Evolutionary conservation across 2,113 vertebrate species (phyloP).

Genomic region (Calidris pygmaea): DNA sequence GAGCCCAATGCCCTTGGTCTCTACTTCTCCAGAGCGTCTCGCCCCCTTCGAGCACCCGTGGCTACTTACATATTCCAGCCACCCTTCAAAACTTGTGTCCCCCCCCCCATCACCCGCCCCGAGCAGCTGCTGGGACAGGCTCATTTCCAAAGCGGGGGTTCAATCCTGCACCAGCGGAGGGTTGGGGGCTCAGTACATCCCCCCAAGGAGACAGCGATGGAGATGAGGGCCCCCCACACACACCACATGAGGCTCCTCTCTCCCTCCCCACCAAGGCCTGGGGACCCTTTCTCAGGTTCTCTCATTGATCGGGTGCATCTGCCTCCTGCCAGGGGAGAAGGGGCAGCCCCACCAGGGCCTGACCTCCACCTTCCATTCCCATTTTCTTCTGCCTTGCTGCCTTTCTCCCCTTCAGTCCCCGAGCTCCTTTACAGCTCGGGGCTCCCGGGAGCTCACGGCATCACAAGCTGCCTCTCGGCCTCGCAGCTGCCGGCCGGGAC

Average conservation of each 20-base stretch:
- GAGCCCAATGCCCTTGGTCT: not conserved
- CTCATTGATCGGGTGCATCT: constrained; percentile 55
- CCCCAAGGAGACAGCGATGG: not conserved
- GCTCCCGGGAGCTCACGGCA: not conserved
- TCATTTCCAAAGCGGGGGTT: not conserved
- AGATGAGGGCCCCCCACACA: accelerated
- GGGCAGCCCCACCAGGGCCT: not conserved
- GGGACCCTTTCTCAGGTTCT: constrained; percentile 28
- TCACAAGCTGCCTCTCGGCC: not conserved
- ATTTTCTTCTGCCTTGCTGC: not conserved
- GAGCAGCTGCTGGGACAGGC: not conserved
- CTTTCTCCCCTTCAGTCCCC: not conserved
- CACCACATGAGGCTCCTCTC: not conserved
- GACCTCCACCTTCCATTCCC: constrained; percentile 1
- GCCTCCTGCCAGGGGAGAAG: not conserved
- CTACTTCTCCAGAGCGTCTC: not conserved
- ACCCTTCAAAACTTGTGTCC: not conserved
- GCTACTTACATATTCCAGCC: not conserved
- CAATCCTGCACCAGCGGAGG: not conserved
- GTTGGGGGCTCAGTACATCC: not conserved
- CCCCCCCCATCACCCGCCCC: accelerated
- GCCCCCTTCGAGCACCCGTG: not conserved
- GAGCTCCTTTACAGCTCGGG: not conserved
- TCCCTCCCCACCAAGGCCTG: not conserved
- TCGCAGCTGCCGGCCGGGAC: constrained; percentile 12